Evolutionary conservation across 30 jellyfish, hydroid and myxozoan genomes (phyloP), one percentile per base, ranked within the genome.

Genomic region (Rhopilema esculentum): DNA sequence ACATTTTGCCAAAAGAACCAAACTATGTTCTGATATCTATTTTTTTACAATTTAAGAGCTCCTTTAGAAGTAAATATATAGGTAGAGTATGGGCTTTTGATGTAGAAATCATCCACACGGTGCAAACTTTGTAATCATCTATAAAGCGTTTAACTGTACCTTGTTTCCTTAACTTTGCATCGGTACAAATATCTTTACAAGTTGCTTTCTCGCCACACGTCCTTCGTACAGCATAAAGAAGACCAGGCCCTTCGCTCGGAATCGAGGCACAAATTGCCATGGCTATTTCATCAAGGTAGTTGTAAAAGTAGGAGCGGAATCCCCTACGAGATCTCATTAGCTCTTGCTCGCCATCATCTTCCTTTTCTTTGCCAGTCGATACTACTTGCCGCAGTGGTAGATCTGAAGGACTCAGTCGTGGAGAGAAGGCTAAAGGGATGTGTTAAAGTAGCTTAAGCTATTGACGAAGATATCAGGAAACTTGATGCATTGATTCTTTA

Each of bases 181-280:
- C 99, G 12, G 96, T 87, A 48, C 99, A 96, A 1, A 96, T 96
- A 49, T 96, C 99, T 72, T 91, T 93, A 84, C 99, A 96, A 18
- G 97, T 91, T 67, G 99, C 76, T 75, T 96, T 96, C 68, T 96
- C 99, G 21, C 99, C 99, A 66, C 99, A 96, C n/a, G 99, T 96
- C 84, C 99, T 70, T 32, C 99, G 87, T 0, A 96, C 99, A 57
- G 99, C 99, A 67, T 96, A 96, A 49, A 96, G 48, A 79, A 96
- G 82, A 0, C 99, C 99, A 68, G 99, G 99, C n/a, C 99, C 99
- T 87, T 96, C 99, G 51, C 99, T 90, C 71, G 99, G 99, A 25
- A 96, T 91, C 32, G 99, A 91, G 27, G 99, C 99, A 61, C 99
- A 96, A 22, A 96, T 96, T 12, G 99, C 91, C 99, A 96, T 96